Base-by-base conservation (phyloP, 2,113 vertebrate genomes). In the Rattus rattus region DNA sequence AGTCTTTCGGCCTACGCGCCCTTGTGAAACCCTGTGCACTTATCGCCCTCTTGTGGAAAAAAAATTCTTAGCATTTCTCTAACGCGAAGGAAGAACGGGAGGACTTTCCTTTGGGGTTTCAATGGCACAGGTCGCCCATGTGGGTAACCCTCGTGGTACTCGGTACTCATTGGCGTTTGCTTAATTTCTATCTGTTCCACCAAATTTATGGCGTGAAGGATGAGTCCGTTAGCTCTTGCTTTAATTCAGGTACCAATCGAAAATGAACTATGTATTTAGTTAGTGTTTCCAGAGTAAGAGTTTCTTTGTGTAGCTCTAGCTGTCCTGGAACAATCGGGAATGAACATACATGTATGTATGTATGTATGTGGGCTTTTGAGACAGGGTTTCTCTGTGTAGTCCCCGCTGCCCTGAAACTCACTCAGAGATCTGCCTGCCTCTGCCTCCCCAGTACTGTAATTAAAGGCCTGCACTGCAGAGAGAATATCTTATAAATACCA, bases 41-140 rank as follows among this genome's bases (percentile, higher is more conserved):
- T 95, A 89, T 5, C 83, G 96, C 98, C 97, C 95, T 96, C 98
- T 97, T 72, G 98, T 97, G 98, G 97, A 70, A 7, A 16, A 94
- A 94, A n/a, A 43, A 43, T 61, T 52, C 20, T 43, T 75, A 77
- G 70, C 80, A 7, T 59, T 63, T 92, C 77, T 0, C 16, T 52
- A 6, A 0, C 4, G 13, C 26, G 14, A 39, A 16, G 33, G 33
- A 84, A 70, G 72, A 70, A 22, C 2, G 5, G 19, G 65, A 5
- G 1, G 39, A 7, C 1, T 12, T 39, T 24, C 28, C 8, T 4
- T n/a, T 39, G 61, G 49, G 63, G 5, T 49, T n/a, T 87, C 59
- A 4, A 2, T 7, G 1, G 24, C 19, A 13, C 1, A 14, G 2
- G 2, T 3, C 13, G 52, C 65, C 87, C 43, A 43, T 96, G 88